Percentiles rank a stretch among this genome's conserved stretches.
Conservation (phyloP, 2,888 invertebrate genomes). For the Anodontia alba region DNA sequence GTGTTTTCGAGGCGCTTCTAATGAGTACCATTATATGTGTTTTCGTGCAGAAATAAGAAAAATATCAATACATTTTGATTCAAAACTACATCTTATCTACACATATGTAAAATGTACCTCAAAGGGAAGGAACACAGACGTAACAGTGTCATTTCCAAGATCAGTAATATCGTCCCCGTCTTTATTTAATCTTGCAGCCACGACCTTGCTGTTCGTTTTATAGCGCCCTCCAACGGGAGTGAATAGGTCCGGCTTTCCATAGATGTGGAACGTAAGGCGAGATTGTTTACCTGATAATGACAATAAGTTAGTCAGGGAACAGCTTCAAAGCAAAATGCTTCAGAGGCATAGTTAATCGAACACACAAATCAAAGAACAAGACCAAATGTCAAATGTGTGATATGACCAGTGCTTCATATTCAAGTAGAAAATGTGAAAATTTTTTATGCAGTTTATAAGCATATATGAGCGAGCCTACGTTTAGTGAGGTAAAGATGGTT, state of each 20-base stretch:
- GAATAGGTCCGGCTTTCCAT: conserved; percentile 57
- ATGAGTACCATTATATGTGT: too few species aligned
- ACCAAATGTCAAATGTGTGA: too few species aligned
- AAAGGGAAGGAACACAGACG: conserved; percentile 61
- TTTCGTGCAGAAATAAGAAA: too few species aligned
- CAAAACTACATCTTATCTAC: too few species aligned
- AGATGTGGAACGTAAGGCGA: conserved; percentile 53
- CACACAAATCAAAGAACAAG: neutral
- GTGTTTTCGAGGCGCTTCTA: too few species aligned
- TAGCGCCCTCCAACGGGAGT: conserved; percentile 37
- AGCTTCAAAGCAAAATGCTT: neutral
- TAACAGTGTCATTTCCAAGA: conserved; percentile 58
- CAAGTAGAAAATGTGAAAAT: too few species aligned
- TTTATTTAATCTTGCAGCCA: conserved; percentile 54
- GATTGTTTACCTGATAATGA: conserved; percentile 21
- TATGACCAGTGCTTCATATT: too few species aligned
- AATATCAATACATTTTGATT: too few species aligned
- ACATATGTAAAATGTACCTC: too few species aligned
- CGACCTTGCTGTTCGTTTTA: conserved; percentile 57
- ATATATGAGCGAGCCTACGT: too few species aligned
- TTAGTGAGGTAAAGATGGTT: too few species aligned
- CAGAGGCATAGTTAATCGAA: neutral
- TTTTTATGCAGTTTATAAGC: too few species aligned
- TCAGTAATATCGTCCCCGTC: conserved; percentile 44
- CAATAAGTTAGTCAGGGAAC: neutral